Conservation (phyloP, 2,888 invertebrate genomes). For the Epistrophe grossulariae region DNA sequence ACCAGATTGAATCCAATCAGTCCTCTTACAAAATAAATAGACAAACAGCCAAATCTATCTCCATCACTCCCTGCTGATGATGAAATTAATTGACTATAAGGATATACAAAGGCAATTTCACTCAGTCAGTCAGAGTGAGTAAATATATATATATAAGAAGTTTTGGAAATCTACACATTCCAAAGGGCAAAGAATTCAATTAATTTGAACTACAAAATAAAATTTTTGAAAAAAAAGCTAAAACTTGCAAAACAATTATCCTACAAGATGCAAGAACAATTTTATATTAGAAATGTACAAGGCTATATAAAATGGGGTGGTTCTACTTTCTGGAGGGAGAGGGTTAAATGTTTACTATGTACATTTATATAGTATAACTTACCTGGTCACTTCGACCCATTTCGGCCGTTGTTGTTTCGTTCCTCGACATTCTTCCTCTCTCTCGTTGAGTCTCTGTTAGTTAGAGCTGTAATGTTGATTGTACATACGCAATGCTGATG, state of each 20-base stretch:
- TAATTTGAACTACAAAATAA: slow-evolving; percentile 58
- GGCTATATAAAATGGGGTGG: background rate
- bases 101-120: slow-evolving; percentile 11
- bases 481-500: slow-evolving; percentile 64
- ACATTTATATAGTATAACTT: slow-evolving; percentile 37
- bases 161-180: slow-evolving; percentile 43
- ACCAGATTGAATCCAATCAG: slow-evolving; percentile 50
- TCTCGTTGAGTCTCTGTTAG: slow-evolving; percentile 47
- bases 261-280: slow-evolving; percentile 61
- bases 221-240: slow-evolving; percentile 13
- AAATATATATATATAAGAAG: background rate
- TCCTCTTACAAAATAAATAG: slow-evolving; percentile 27
- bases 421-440: slow-evolving; percentile 63
- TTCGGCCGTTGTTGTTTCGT: slow-evolving; percentile 70
- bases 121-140: background rate
- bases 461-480: slow-evolving; percentile 54
- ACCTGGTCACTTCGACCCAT: slow-evolving; percentile 73
- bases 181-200: slow-evolving; percentile 48
- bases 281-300: slow-evolving; percentile 2
- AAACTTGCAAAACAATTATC: slow-evolving; percentile 26
- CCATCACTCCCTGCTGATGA: slow-evolving; percentile 30
- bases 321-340: background rate
- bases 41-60: slow-evolving; percentile 38
- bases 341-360: background rate
- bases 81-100: slow-evolving; percentile 52